Percentiles rank a stretch among this genome's conserved stretches.
These are phyloP conservation scores for Archivesica marissinica DNA, from an alignment of 1,140 invertebrate genomes.

Conservation along the genomic window DNA sequence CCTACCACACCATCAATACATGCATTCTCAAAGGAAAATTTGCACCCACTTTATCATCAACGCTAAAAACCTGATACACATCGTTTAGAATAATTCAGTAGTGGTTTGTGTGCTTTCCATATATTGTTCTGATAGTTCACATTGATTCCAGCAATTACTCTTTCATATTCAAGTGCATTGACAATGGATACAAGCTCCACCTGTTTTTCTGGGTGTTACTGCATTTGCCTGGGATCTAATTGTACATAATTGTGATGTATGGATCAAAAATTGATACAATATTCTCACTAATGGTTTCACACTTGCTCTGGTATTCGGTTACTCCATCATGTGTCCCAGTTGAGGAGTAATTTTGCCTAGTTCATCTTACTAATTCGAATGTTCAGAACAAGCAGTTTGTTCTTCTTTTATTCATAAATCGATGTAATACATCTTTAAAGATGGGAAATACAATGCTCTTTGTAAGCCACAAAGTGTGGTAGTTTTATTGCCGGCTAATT, in stretches of 20 bases:
- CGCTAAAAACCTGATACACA: too few relatives aligned
- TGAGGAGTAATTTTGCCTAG: slow-evolving; percentile 12
- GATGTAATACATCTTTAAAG: not conserved
- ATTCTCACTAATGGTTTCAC: slow-evolving; percentile 15
- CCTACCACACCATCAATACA: too few relatives aligned
- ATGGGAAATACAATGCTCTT: not conserved
- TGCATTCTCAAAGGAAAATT: too few relatives aligned
- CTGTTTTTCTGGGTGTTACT: slow-evolving; percentile 6
- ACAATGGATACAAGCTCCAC: too few relatives aligned
- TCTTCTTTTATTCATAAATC: not conserved
- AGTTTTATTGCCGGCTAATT: too few relatives aligned
- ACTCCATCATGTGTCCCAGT: slow-evolving; percentile 4
- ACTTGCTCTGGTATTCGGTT: not conserved
- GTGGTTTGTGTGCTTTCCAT: too few relatives aligned
- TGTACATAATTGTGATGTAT: slow-evolving; percentile 35
- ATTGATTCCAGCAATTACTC: too few relatives aligned
- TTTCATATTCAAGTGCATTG: too few relatives aligned
- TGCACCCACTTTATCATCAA: too few relatives aligned
- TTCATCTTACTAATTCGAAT: not conserved
- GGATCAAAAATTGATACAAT: not conserved
- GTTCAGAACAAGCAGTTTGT: not conserved
- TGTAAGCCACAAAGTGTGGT: not conserved
- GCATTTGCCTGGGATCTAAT: not conserved
- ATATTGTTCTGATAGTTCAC: too few relatives aligned
- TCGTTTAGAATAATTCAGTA: too few relatives aligned